These are phyloP conservation scores for Zeugodacus cucurbitae DNA, from an alignment of 1,140 invertebrate genomes.

Conservation along the genomic window DNA sequence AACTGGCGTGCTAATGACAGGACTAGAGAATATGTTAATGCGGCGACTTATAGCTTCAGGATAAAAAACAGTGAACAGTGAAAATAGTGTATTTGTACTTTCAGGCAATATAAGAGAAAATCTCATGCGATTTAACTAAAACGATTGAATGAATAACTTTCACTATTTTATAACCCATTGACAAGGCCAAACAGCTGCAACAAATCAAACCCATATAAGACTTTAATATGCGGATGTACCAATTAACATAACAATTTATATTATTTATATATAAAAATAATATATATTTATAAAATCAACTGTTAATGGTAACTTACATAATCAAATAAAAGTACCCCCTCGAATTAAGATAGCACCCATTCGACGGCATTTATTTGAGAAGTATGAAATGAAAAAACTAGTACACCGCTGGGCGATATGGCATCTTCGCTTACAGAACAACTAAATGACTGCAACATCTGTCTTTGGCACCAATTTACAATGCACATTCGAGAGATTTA, in stretches of 20 bases:
- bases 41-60: no score
- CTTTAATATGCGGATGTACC: neutral
- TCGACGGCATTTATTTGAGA: neutral
- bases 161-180: neutral
- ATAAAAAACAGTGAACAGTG: no score
- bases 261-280: neutral
- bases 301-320: neutral
- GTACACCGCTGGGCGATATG: neutral
- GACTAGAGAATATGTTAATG: no score
- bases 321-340: neutral
- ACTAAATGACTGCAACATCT: neutral
- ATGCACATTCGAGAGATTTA: neutral
- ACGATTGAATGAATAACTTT: no score
- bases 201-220: neutral
- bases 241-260: neutral
- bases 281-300: neutral
- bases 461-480: neutral
- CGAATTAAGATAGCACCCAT: neutral
- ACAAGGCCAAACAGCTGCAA: neutral
- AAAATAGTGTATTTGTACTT: no score
- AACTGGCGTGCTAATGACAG: no score
- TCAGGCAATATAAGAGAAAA: no score
- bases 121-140: no score
- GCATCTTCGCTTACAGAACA: neutral
- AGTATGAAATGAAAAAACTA: neutral